Conservation (phyloP, 1,140 invertebrate genomes). For the Ostrea edulis region DNA sequence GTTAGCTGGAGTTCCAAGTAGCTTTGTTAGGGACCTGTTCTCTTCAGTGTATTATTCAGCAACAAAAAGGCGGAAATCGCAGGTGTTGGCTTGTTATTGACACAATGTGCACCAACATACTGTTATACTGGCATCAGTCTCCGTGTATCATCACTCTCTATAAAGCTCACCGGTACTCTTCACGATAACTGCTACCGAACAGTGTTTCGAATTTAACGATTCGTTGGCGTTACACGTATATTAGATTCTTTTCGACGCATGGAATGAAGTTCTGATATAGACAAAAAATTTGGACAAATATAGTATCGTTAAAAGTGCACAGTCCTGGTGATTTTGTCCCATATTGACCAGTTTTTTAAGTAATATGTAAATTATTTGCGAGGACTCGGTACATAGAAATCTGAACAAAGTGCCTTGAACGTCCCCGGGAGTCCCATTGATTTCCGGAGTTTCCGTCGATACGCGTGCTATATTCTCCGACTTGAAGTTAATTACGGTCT, state of each 20-base stretch:
- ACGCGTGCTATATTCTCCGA: constrained; percentile 2
- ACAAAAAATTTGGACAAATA: not conserved
- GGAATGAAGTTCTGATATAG: not conserved
- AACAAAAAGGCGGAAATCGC: not conserved
- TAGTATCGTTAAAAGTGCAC: not conserved
- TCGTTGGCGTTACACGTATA: not conserved
- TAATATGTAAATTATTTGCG: not conserved
- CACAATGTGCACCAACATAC: constrained; percentile 23
- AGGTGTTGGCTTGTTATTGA: constrained; percentile 23
- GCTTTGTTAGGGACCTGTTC: not conserved
- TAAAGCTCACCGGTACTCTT: not conserved
- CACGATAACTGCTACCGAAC: not conserved
- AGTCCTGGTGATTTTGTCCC: not conserved
- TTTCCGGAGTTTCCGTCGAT: not conserved
- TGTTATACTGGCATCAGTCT: not conserved
- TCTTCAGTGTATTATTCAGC: not conserved
- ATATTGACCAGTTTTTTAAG: not conserved
- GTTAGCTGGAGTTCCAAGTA: not conserved
- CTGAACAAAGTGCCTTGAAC: not conserved
- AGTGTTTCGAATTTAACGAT: not conserved
- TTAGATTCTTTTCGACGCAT: not conserved
- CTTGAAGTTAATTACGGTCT: constrained; percentile 33
- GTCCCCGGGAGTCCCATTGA: not conserved
- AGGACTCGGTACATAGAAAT: not conserved
- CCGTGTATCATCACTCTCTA: not conserved